Percentiles rank a stretch among this genome's conserved stretches.
Evolutionary conservation across 2,113 vertebrate species (phyloP).

Genomic region (Reinhardtius hippoglossoides): DNA sequence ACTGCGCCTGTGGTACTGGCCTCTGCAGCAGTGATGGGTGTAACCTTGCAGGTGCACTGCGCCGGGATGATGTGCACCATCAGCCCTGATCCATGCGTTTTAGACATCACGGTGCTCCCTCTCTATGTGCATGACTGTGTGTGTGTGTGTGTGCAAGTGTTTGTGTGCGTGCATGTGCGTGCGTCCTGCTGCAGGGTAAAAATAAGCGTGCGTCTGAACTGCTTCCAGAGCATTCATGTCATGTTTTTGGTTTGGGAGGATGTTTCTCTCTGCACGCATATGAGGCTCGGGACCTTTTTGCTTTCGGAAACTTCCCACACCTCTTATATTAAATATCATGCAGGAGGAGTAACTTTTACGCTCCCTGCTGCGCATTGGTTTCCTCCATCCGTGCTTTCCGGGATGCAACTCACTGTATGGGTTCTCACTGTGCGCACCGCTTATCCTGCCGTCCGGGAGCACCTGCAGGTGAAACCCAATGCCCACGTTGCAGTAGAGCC

Average conservation of each 20-base stretch:
- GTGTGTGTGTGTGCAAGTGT: conserved; percentile 14
- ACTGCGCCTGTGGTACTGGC: conserved; percentile 47
- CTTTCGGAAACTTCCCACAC: conserved; percentile 73
- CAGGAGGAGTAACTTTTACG: conserved; percentile 67
- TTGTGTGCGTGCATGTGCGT: conserved; percentile 45
- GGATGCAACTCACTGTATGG: conserved; percentile 96
- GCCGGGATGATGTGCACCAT: conserved; percentile 73
- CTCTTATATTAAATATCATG: conserved; percentile 75
- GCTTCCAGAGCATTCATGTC: conserved; percentile 79
- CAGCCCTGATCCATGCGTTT: conserved; percentile 22
- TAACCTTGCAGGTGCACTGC: conserved; percentile 81
- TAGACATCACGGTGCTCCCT: background rate
- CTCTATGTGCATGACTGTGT: conserved; percentile 44
- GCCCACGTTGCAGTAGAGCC: conserved; percentile 99
- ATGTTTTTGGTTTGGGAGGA: conserved; percentile 71
- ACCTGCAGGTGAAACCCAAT: conserved; percentile 99
- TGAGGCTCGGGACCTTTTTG: conserved; percentile 71
- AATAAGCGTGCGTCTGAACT: conserved; percentile 83
- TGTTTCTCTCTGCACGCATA: conserved; percentile 76
- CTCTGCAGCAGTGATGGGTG: conserved; percentile 78
- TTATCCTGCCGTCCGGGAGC: conserved; percentile 92
- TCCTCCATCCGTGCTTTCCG: conserved; percentile 54
- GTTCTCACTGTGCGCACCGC: conserved; percentile 93
- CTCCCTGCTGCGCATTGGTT: conserved; percentile 60
- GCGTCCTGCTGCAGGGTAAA: conserved; percentile 81